These are phyloP conservation scores for Leptodirus hochenwartii DNA, from an alignment of 2,888 invertebrate genomes.

Conservation along the genomic window DNA sequence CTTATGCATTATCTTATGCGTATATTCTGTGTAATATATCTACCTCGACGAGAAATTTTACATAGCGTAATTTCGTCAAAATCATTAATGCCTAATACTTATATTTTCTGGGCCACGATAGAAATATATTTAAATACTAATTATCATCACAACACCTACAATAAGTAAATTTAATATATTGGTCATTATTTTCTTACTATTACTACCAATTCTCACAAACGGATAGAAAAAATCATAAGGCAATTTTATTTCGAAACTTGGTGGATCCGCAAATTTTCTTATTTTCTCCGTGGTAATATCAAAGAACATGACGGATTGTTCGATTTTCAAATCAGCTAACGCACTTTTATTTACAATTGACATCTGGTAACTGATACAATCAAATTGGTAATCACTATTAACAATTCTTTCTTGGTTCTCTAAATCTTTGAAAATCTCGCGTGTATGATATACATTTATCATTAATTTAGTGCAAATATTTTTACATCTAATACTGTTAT, in stretches of 20 bases:
- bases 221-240: constrained; percentile 49
- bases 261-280: constrained; percentile 31
- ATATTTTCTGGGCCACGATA: constrained; percentile 1
- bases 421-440: constrained; percentile 19
- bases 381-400: constrained; percentile 18
- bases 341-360: constrained; percentile 9
- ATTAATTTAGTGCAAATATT: constrained; percentile 23
- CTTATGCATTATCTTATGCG: too few relatives aligned
- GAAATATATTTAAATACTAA: too few relatives aligned
- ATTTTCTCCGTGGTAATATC: constrained; percentile 32
- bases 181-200: constrained; percentile 2
- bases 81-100: constrained; percentile 2
- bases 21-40: too few relatives aligned
- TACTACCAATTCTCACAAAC: constrained; percentile 18
- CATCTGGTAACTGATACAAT: constrained; percentile 7
- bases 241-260: constrained; percentile 33
- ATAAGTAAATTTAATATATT: not conserved
- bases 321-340: constrained; percentile 14
- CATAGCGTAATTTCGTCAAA: too few relatives aligned
- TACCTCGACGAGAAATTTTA: too few relatives aligned
- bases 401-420: constrained; percentile 23
- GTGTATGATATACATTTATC: constrained; percentile 30
- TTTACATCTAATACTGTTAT: constrained; percentile 20
- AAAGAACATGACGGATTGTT: constrained; percentile 20
- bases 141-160: constrained; percentile 2